phyloP scores from a whole-genome alignment of 2,113 vertebrate genomes.

The Phaetusa simplex region DNA sequence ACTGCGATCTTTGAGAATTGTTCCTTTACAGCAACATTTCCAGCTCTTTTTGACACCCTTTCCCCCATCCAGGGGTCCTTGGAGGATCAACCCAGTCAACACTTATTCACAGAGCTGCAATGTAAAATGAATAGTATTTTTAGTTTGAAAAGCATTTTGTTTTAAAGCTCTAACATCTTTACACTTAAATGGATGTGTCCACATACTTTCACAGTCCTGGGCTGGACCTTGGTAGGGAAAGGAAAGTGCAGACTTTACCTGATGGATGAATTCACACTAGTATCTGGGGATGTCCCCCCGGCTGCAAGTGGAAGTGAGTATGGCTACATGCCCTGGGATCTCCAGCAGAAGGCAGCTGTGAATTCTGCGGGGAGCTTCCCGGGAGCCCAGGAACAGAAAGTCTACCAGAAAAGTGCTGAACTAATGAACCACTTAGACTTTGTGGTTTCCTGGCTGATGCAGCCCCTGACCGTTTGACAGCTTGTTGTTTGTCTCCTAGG shows the following conservation, averaged over 20 bases:
- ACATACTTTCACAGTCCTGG: background rate
- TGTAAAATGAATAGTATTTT: background rate
- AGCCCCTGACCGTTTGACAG: background rate
- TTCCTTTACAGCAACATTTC: background rate
- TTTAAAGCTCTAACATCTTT: background rate
- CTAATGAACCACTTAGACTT: background rate
- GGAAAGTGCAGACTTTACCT: background rate
- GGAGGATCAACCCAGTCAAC: background rate
- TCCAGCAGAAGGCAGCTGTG: background rate
- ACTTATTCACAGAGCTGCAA: background rate
- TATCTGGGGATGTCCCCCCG: background rate
- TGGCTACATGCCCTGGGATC: background rate
- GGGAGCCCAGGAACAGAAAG: background rate
- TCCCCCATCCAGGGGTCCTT: background rate
- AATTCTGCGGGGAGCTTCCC: background rate
- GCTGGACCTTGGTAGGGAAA: background rate
- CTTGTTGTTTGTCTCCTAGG: background rate
- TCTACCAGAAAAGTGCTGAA: background rate
- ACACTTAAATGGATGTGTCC: background rate
- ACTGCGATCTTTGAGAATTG: background rate
- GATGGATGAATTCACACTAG: background rate
- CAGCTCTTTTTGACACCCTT: background rate
- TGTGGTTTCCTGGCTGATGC: background rate
- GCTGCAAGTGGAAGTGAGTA: background rate
- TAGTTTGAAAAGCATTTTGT: background rate